Percentiles rank a stretch among this genome's conserved stretches.
These are phyloP conservation scores for Triplophysa rosa DNA, from an alignment of 2,113 vertebrate species.

Conservation along the genomic window DNA sequence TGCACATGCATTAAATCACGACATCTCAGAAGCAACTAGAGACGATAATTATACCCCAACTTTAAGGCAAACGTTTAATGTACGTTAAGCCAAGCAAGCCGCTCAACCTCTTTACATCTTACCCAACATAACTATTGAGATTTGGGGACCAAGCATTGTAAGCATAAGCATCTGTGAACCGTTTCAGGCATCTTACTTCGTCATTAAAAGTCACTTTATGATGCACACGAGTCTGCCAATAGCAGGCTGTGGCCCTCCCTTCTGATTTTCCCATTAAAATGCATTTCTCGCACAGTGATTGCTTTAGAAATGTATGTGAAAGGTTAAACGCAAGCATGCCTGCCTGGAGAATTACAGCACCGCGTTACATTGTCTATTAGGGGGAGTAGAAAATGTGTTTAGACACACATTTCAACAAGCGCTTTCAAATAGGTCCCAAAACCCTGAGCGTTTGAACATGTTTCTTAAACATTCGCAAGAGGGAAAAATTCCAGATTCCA, in stretches of 20 bases:
- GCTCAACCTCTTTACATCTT: not conserved
- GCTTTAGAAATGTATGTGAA: constrained; percentile 66
- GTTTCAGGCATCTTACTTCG: constrained; percentile 66
- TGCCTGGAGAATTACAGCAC: constrained; percentile 14
- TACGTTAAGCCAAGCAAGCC: not conserved
- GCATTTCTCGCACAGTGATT: constrained; percentile 51
- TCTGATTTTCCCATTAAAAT: constrained; percentile 64
- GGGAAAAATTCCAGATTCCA: not conserved
- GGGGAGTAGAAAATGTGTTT: constrained; percentile 5
- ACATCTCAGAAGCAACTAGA: not conserved
- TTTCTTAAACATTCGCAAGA: not conserved
- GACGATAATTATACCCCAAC: constrained; percentile 2
- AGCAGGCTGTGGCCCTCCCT: constrained; percentile 50
- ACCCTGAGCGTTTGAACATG: constrained; percentile 6
- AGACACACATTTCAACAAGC: constrained; percentile 14
- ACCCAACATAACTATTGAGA: not conserved
- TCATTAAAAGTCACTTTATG: constrained; percentile 70
- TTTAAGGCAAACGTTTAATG: not conserved
- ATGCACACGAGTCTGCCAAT: constrained; percentile 61
- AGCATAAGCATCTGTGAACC: constrained; percentile 44
- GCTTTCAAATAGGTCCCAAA: constrained; percentile 13
- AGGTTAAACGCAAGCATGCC: constrained; percentile 57
- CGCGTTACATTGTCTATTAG: not conserved
- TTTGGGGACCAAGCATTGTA: not conserved
- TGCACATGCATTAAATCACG: not conserved